Evolutionary conservation across 2,797 vertebrate species (phyloP).

Genomic region (Myotis findleyi): DNA sequence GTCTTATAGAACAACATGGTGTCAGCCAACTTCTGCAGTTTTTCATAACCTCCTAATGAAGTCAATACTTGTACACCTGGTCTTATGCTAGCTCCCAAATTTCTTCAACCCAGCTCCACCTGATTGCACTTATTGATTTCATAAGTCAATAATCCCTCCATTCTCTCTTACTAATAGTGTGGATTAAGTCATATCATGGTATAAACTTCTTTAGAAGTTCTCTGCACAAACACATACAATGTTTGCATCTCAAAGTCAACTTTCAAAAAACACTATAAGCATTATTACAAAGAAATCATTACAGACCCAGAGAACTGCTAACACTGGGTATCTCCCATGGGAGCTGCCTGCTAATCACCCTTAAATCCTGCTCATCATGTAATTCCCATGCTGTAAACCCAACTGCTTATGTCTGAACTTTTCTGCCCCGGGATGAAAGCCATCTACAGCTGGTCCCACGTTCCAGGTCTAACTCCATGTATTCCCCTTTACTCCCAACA

Average conservation of each 20-base stretch:
- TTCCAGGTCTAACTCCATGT: not conserved
- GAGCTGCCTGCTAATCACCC: not conserved
- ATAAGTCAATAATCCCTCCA: conserved; percentile 36
- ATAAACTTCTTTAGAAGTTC: conserved; percentile 29
- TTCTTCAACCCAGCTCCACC: not conserved
- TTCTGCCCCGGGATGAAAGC: not conserved
- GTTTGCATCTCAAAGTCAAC: conserved; percentile 18
- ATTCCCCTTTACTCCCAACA: not conserved
- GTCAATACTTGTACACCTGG: not conserved
- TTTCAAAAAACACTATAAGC: not conserved
- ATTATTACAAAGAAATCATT: conserved; percentile 45
- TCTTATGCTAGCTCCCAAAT: not conserved
- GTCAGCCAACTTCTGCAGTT: not conserved
- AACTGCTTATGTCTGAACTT: not conserved
- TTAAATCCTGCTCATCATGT: not conserved
- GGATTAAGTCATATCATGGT: conserved; percentile 10
- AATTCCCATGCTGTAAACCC: not conserved
- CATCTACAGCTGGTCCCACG: not conserved
- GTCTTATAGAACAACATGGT: not conserved
- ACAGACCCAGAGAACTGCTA: conserved; percentile 13
- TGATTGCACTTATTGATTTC: conserved; percentile 24
- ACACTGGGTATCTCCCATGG: not conserved
- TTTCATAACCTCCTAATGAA: not conserved
- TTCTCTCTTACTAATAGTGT: not conserved
- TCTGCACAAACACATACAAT: not conserved